These are phyloP conservation scores for Catalaphyllia jardinei DNA, from an alignment of 64 coral and sea anemone species.

Conservation along the genomic window DNA sequence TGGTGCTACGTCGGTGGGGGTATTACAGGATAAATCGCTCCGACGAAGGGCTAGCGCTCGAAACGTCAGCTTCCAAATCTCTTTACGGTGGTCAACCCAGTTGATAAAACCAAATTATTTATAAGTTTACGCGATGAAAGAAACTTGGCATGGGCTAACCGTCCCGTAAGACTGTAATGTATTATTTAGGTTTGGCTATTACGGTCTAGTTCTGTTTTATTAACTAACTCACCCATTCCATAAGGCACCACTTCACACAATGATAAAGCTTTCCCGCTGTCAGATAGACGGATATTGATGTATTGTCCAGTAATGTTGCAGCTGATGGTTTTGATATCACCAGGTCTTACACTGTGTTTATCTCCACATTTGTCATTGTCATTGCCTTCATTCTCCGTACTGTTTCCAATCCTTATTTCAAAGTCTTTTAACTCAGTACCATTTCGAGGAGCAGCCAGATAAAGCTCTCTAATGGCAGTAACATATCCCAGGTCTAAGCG, in stretches of 20 bases:
- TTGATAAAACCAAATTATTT: too few relatives aligned
- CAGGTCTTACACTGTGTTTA: conserved; percentile 71
- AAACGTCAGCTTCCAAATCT: too few relatives aligned
- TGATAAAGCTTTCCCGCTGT: conserved; percentile 37
- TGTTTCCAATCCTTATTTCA: conserved; percentile 86
- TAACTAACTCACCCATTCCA: conserved; percentile 78
- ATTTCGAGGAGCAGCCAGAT: conserved; percentile 61
- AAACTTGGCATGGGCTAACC: too few relatives aligned
- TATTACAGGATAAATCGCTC: too few relatives aligned
- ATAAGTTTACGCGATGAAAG: too few relatives aligned
- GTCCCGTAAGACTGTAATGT: not conserved
- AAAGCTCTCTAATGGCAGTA: conserved; percentile 79
- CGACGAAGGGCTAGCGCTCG: too few relatives aligned
- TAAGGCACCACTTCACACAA: conserved; percentile 90
- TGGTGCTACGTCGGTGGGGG: too few relatives aligned
- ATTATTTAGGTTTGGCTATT: not conserved
- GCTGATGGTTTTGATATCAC: conserved; percentile 73
- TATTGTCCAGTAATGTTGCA: conserved; percentile 87
- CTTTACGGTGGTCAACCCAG: too few relatives aligned
- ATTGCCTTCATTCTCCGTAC: conserved; percentile 65
- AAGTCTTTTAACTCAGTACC: conserved; percentile 69
- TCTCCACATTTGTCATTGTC: conserved; percentile 81
- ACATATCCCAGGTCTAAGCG: conserved; percentile 67
- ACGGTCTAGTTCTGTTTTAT: too few relatives aligned
- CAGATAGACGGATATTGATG: conserved; percentile 68